These are phyloP conservation scores for Zaprionus lineosus DNA, from an alignment of 2,888 invertebrate genomes.

Conservation along the genomic window DNA sequence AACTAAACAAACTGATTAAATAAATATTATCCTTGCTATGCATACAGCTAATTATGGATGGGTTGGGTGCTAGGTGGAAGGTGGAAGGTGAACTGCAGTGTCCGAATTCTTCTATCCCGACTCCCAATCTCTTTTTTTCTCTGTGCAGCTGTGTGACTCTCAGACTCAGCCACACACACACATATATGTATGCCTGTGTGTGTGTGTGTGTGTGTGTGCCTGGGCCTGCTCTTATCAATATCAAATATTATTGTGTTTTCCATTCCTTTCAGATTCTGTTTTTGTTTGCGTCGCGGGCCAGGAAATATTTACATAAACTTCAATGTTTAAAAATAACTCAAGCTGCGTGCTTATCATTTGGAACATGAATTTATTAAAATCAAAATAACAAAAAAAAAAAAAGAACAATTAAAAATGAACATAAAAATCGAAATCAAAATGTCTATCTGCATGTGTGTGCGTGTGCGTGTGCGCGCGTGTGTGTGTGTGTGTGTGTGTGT, in stretches of 20 bases:
- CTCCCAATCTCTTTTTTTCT: neutral
- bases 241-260: constrained; percentile 71
- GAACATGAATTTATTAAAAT: constrained; percentile 65
- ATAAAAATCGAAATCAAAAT: constrained; percentile 1
- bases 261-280: constrained; percentile 44
- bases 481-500: neutral
- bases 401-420: constrained; percentile 12
- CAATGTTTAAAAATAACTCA: constrained; percentile 72
- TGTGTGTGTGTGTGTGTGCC: too few species aligned
- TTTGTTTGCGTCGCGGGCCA: constrained; percentile 61
- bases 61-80: too few species aligned
- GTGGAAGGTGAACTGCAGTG: too few species aligned
- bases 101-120: neutral
- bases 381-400: constrained; percentile 25
- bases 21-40: too few species aligned
- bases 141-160: constrained; percentile 1
- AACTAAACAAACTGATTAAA: too few species aligned
- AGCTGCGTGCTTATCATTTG: constrained; percentile 65
- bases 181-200: too few species aligned
- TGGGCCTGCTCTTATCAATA: constrained; percentile 49
- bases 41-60: too few species aligned
- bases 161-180: neutral
- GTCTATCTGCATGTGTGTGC: too few species aligned
- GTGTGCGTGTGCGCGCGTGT: constrained; percentile 3
- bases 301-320: constrained; percentile 78